phyloP scores from a whole-genome alignment of 2,113 vertebrate species.

The Cyprinus carpio region DNA sequence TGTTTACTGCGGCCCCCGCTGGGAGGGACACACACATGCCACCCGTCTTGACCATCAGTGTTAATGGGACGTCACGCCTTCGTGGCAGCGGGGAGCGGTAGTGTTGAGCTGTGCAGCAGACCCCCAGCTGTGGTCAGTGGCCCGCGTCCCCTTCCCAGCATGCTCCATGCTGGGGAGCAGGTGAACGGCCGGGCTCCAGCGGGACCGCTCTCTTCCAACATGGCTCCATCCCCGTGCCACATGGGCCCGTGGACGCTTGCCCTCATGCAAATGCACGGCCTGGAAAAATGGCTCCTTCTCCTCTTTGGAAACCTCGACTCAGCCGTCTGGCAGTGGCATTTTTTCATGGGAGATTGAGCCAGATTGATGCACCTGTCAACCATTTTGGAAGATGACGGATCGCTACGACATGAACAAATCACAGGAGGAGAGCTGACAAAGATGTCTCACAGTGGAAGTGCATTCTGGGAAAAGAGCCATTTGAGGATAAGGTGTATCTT shows the following conservation, averaged over 20 bases:
- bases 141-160: conserved; percentile 73
- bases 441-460: conserved; percentile 32
- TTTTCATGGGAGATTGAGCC: conserved; percentile 68
- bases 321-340: conserved; percentile 72
- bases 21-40: conserved; percentile 58
- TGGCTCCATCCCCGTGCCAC: conserved; percentile 67
- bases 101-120: conserved; percentile 46
- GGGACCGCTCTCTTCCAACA: conserved; percentile 71
- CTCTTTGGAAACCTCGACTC: conserved; percentile 68
- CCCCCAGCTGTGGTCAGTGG: conserved; percentile 74
- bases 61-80: conserved; percentile 74
- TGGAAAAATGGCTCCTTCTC: conserved; percentile 65
- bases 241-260: conserved; percentile 53
- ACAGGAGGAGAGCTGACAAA: conserved; percentile 50
- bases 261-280: conserved; percentile 71
- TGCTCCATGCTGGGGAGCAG: conserved; percentile 72
- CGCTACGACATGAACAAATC: conserved; percentile 51
- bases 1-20: conserved; percentile 78
- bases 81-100: conserved; percentile 59
- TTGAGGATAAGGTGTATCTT: not conserved
- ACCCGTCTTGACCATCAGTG: conserved; percentile 71
- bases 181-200: conserved; percentile 72
- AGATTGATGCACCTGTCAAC: conserved; percentile 78
- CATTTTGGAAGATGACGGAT: conserved; percentile 72
- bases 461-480: conserved; percentile 1